Evolutionary conservation across 2,797 vertebrate genomes (phyloP).

Genomic region (Phrynocephalus guinanensis): DNA sequence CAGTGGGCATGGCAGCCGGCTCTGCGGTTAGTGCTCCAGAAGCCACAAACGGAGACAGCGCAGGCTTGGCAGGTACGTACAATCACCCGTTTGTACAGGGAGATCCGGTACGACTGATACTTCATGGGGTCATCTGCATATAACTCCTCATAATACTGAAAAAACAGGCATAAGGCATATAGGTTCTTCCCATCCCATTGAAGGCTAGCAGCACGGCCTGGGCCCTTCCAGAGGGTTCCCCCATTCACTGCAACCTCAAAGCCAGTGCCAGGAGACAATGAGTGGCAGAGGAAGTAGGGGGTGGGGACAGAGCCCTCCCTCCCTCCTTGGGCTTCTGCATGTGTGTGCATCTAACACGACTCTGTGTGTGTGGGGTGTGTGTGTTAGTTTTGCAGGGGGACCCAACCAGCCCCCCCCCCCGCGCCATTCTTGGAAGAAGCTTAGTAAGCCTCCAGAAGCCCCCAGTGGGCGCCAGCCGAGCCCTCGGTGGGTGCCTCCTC

Average conservation of each 20-base stretch:
- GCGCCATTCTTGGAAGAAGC: neutral
- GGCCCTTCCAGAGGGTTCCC: neutral
- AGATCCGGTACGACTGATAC: slow-evolving; percentile 91
- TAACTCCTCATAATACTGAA: slow-evolving; percentile 93
- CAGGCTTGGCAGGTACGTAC: slow-evolving; percentile 88
- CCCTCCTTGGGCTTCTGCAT: too few species aligned
- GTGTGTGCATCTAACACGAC: neutral
- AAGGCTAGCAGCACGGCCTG: neutral
- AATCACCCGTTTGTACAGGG: slow-evolving; percentile 96
- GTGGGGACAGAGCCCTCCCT: too few species aligned
- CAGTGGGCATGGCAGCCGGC: slow-evolving; percentile 64
- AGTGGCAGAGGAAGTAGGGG: too few species aligned
- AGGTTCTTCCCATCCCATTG: slow-evolving; percentile 67
- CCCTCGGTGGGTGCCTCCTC: accelerated
- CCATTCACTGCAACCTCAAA: neutral
- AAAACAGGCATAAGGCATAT: slow-evolving; percentile 80
- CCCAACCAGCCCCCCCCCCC: too few species aligned
- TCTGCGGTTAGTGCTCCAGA: slow-evolving; percentile 76
- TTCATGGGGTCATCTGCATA: slow-evolving; percentile 91
- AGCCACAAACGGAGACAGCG: slow-evolving; percentile 63
- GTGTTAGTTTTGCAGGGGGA: too few species aligned
- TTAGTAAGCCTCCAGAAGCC: neutral
- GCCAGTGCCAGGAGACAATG: too few species aligned
- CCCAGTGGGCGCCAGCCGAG: neutral
- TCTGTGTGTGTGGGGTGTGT: too few species aligned